Base-by-base conservation (phyloP, 2,113 vertebrate species). In the Nycticryphes semicollaris region DNA sequence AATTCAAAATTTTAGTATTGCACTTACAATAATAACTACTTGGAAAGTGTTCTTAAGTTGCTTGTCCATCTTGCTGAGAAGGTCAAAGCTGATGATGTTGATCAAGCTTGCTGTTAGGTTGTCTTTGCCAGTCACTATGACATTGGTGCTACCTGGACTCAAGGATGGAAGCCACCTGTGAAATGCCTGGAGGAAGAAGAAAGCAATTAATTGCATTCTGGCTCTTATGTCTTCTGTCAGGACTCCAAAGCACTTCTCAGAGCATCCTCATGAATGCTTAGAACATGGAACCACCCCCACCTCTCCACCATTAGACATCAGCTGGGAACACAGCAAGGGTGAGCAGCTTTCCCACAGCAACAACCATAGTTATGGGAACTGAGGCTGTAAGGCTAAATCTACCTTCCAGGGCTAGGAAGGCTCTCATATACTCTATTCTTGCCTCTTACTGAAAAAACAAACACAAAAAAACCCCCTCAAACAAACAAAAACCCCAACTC, bases 21-120 rank as follows among this genome's bases (percentile, higher is more conserved):
- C 60, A 98, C 98, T 99, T 94, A 99, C 99, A 97, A 99, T 98
- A 95, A 99, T 99, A 93, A 99, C 98, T 66, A 99, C 98, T 91
- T 97, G 98, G 94, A 99, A 99, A n/a, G 97, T 90, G n/a, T 89
- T 97, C 88, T 98, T 97, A 60, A 98, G 97, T 93, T 98, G 98
- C 88, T 98, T 99, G 84, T 98, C 98, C 98, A 99, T 98, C 97
- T 98, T 98, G 97, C 98, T 99, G 78, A 99, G 98, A 69, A 99
- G 99, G 95, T 99, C 99, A 74, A 99, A 99, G 97, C 99, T 99
- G 98, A 99, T 84, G 30, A 99, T 99, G 97, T 98, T 99, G 97
- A 99, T 98, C 94, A 98, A 95, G 80, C 99, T 98, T 16, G 98
- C 97, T 9, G 91, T 97, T 77, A 99, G 97, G 47, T 79, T 94